Evolutionary conservation across 2,797 vertebrate genomes (phyloP), one percentile per base, ranked within the genome.

Genomic region (Merluccius polli): DNA sequence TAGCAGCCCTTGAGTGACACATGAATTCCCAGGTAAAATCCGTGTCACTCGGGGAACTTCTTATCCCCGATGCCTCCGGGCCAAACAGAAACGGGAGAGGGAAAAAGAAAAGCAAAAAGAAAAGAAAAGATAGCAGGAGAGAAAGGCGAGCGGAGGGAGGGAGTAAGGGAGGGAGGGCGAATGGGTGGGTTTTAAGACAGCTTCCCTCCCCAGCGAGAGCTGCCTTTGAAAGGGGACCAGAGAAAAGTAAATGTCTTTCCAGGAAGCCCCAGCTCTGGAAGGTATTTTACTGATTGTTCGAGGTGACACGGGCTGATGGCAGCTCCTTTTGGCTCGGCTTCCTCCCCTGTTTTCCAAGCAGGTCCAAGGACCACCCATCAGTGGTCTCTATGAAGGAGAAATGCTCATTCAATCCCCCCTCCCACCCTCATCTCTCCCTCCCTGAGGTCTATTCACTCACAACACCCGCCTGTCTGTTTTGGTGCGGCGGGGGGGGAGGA

Each of bases 331-430:
- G 85, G 85, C 85, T 82, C 30, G 63, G 75, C 78, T 84, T 82
- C 87, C 86, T 90, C 87, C 82, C 87, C 82, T 24, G 83, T 80
- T 79, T 87, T 83, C 84, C 87, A 83, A 79, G 86, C 83, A 75
- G 86, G 84, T 87, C 82, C 82, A 86, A 77, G 83, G 93, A 94
- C 92, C 93, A 93, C 92, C 92, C 92, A 90, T 92, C 87, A 88
- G 82, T 79, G 73, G 82, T 85, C 84, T 85, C 83, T 87, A n/a
- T 24, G 52, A 24, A 59, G 83, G 90, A 88, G 87, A 90, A 91
- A 89, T 86, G 84, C 82, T 91, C 87, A 92, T 93, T 94, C 89
- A 93, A 76, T 75, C 80, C 38, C 13, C 18, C 81, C 44, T 9
- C 52, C n/a, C 52, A n/a, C 21, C 44, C 18, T 16, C 18, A 3